Conservation (phyloP, 2,888 invertebrate species). For the Elmis aenea region DNA sequence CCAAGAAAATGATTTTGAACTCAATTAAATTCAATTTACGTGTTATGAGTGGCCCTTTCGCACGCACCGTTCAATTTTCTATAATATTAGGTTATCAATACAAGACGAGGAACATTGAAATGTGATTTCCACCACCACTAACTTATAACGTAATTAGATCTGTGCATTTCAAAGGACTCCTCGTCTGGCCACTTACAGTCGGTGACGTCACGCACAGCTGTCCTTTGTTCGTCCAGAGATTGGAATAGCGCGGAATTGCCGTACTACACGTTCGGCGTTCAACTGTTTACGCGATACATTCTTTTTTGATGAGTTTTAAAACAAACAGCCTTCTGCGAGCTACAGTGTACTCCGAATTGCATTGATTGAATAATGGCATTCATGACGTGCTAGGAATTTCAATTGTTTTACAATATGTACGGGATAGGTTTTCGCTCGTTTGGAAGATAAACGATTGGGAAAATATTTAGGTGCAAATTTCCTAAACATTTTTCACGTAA, state of each 20-base stretch:
- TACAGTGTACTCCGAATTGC: too few relatives aligned
- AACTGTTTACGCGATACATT: constrained; percentile 18
- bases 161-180: constrained; percentile 33
- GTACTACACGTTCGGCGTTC: constrained; percentile 16
- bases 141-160: constrained; percentile 33
- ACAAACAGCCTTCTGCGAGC: constrained; percentile 7
- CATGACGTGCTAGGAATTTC: too few relatives aligned
- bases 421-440: too few relatives aligned
- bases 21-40: constrained; percentile 13
- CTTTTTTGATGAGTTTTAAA: constrained; percentile 13
- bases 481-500: too few relatives aligned
- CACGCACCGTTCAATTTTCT: constrained; percentile 11
- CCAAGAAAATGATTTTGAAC: constrained; percentile 7
- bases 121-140: constrained; percentile 32
- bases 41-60: constrained; percentile 8
- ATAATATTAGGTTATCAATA: constrained; percentile 17
- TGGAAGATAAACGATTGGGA: too few relatives aligned
- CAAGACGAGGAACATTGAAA: constrained; percentile 21
- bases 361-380: too few relatives aligned
- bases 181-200: constrained; percentile 31
- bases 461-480: too few relatives aligned
- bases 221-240: constrained; percentile 36
- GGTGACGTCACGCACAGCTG: constrained; percentile 32
- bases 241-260: constrained; percentile 30
- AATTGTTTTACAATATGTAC: too few relatives aligned